Percentiles rank a stretch among this genome's conserved stretches.
These are phyloP conservation scores for Arvicanthis niloticus DNA, from an alignment of 2,113 vertebrate species.

Conservation along the genomic window DNA sequence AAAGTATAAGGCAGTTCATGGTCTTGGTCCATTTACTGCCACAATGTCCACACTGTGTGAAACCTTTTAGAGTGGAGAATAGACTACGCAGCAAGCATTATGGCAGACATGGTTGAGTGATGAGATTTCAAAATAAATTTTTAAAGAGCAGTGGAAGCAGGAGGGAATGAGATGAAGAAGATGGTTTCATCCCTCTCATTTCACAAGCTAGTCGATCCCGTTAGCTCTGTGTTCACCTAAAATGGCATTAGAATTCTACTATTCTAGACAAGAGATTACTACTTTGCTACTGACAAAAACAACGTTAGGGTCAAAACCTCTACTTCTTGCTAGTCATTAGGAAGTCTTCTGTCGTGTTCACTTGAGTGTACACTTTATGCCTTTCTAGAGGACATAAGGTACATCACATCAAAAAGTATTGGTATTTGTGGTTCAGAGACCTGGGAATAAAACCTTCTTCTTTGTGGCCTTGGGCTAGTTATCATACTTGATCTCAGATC, in stretches of 20 bases:
- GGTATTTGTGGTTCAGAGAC: not conserved
- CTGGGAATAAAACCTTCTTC: not conserved
- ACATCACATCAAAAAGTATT: not conserved
- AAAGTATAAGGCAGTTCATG: slow-evolving; percentile 53
- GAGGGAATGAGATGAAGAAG: not conserved
- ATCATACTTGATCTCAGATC: not conserved
- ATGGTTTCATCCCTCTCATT: not conserved
- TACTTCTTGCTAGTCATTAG: not conserved
- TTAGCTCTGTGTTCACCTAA: not conserved
- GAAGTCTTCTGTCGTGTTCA: not conserved
- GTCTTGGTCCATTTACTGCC: slow-evolving; percentile 7
- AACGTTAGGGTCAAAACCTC: not conserved
- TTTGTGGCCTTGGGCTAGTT: not conserved
- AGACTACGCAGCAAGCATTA: not conserved
- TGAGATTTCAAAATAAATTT: not conserved
- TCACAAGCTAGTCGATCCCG: not conserved
- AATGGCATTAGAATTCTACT: not conserved
- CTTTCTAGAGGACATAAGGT: not conserved
- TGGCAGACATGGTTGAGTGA: not conserved
- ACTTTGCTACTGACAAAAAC: not conserved
- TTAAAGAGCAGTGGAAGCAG: not conserved
- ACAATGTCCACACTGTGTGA: slow-evolving; percentile 51
- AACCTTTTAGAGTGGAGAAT: slow-evolving; percentile 72
- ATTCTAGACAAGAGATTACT: not conserved
- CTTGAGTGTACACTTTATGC: not conserved